phyloP scores from a whole-genome alignment of 2,113 vertebrate genomes.

The Nibea albiflora region DNA sequence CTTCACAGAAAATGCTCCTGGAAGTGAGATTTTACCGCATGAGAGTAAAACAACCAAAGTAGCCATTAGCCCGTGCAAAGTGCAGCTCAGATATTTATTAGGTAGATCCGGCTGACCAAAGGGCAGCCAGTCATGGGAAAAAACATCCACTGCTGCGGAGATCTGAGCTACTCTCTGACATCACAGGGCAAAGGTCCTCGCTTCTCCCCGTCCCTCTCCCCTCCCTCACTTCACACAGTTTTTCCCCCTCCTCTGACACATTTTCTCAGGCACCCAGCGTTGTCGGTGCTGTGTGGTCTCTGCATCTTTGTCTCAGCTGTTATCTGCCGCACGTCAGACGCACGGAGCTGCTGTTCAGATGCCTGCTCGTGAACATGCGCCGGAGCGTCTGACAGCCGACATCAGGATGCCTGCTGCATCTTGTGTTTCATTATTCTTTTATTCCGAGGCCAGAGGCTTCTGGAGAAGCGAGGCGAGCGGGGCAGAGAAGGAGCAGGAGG shows the following conservation, averaged over 20 bases:
- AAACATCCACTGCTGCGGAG: neutral
- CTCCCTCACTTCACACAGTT: slow-evolving; percentile 8
- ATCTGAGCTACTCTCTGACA: neutral
- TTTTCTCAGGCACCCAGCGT: slow-evolving; percentile 28
- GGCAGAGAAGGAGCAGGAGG: slow-evolving; percentile 27
- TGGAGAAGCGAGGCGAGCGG: slow-evolving; percentile 11
- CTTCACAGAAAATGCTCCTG: neutral
- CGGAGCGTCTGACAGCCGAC: slow-evolving; percentile 4
- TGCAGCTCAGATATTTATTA: slow-evolving; percentile 5
- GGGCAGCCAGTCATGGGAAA: neutral
- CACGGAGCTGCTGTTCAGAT: slow-evolving; percentile 37
- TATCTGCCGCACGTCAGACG: slow-evolving; percentile 25
- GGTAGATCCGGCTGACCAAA: slow-evolving; percentile 19
- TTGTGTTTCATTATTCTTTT: slow-evolving; percentile 54
- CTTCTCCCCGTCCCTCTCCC: neutral
- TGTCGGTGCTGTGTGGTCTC: slow-evolving; percentile 26
- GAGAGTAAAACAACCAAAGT: neutral
- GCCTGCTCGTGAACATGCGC: slow-evolving; percentile 18
- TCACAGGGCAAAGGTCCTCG: slow-evolving; percentile 43
- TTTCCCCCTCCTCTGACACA: slow-evolving; percentile 1
- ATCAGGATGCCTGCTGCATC: slow-evolving; percentile 43
- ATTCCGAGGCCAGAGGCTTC: slow-evolving; percentile 21
- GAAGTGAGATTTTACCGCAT: slow-evolving; percentile 1
- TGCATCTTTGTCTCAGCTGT: slow-evolving; percentile 33
- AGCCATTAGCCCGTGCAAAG: slow-evolving; percentile 10